Base-by-base conservation (phyloP, 2,113 vertebrate species). In the Onychostruthus taczanowskii region DNA sequence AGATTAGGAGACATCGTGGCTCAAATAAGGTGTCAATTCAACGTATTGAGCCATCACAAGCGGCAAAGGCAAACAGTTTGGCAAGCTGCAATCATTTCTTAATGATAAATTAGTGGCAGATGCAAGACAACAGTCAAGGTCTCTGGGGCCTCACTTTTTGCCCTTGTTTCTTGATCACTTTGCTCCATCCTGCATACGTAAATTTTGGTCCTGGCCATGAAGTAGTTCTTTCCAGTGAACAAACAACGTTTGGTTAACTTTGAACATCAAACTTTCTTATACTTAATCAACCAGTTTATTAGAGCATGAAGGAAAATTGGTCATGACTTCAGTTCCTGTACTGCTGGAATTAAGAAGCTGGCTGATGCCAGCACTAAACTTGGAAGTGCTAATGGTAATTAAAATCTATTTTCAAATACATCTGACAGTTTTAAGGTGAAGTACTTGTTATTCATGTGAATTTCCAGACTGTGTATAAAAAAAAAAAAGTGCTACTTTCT, bases 321-420 rank as follows among this genome's bases (percentile, higher is more conserved):
- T 95, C 96, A 91, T 89, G 74, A 87, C 94, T 97, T 95, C 72
- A 89, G 83, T 90, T 89, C 88, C 82, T 93, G 77, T 90, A 84
- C 58, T 96, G 94, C 73, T 93, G 74, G 88, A 97, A 96, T 94
- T 96, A 96, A 96, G 81, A 95, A 95, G 59, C 49, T 81, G 84
- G 62, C 44, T 94, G 62, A 73, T 94, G 92, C 87, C 92, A 97
- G 63, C 73, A 59, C 75, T 94, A 94, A 95, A 96, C 88, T 94
- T 94, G 95, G 90, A 97, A 96, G 94, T 89, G 84, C 72, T 96
- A 97, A 95, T 90, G 84, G 86, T 87, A 96, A 97, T 97, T 97
- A 96, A 95, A 95, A 95, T 87, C 92, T 96, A 96, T 96, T 96
- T 96, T 95, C 88, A 94, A 95, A 94, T 33, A 92, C 33, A 84